A percentile compares a stretch with the other conserved stretches of the same genome.
Evolutionary conservation across 1,140 invertebrate species (phyloP).

Genomic region (Limonius californicus): DNA sequence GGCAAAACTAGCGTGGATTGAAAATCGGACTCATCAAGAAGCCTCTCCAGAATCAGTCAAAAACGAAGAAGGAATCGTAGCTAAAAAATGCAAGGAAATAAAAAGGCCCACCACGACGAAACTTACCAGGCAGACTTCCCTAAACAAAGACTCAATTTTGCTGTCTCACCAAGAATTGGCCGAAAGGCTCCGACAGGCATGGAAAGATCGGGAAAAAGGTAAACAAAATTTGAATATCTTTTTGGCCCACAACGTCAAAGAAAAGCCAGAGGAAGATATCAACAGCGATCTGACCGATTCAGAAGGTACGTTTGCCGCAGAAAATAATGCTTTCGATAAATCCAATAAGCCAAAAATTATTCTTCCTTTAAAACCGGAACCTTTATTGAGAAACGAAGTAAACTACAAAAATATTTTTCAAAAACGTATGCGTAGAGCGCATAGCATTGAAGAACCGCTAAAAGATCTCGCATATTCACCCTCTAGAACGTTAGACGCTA

Average conservation of each 20-base stretch:
- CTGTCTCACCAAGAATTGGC: conserved; percentile 53
- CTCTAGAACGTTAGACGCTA: conserved; percentile 17
- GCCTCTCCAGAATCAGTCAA: background rate
- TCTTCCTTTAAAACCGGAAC: conserved; percentile 25
- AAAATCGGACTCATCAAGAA: conserved; percentile 5
- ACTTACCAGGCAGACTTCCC: conserved; percentile 26
- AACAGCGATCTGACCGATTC: background rate
- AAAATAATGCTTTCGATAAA: conserved; percentile 15
- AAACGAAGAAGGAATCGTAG: conserved; percentile 33
- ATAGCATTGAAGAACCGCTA: conserved; percentile 14
- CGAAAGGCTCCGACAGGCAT: conserved; percentile 51
- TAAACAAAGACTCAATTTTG: conserved; percentile 51
- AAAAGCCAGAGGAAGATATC: conserved; percentile 27
- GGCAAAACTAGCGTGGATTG: conserved; percentile 15
- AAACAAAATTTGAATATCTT: conserved; percentile 56
- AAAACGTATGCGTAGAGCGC: conserved; percentile 35
- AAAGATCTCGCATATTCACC: conserved; percentile 20
- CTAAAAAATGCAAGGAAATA: conserved; percentile 40
- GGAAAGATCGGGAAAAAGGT: conserved; percentile 51
- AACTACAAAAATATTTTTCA: conserved; percentile 35
- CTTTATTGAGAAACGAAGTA: conserved; percentile 8
- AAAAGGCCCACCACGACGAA: conserved; percentile 27
- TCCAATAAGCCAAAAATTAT: conserved; percentile 32
- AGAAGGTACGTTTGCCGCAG: background rate
- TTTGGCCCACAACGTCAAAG: conserved; percentile 48